A percentile compares a stretch with the other conserved stretches of the same genome.
These are phyloP conservation scores for Chalcosyrphus nemorum DNA, from an alignment of 2,888 invertebrate genomes.

Conservation along the genomic window DNA sequence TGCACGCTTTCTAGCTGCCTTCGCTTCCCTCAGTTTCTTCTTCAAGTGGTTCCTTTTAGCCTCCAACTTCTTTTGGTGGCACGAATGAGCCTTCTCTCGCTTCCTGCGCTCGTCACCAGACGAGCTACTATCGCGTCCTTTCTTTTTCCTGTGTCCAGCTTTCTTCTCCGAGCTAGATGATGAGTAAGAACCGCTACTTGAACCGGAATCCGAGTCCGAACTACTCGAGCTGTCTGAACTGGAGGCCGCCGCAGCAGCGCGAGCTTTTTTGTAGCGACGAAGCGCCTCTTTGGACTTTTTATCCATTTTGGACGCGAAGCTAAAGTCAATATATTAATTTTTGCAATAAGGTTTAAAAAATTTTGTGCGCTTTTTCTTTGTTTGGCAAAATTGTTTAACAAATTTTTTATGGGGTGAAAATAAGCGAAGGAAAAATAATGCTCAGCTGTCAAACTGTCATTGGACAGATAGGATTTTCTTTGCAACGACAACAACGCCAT, in stretches of 20 bases:
- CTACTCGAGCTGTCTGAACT: slow-evolving; percentile 79
- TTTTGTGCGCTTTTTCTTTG: not conserved
- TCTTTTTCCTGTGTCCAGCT: slow-evolving; percentile 82
- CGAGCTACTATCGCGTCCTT: slow-evolving; percentile 85
- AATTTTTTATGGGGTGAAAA: no score
- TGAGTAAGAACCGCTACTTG: slow-evolving; percentile 79
- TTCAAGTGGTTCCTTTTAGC: slow-evolving; percentile 81
- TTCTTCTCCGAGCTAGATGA: slow-evolving; percentile 77
- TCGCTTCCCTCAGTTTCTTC: slow-evolving; percentile 80
- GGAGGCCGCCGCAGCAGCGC: slow-evolving; percentile 79
- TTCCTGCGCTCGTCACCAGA: slow-evolving; percentile 83
- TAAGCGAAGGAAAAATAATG: not conserved
- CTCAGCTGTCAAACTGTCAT: not conserved
- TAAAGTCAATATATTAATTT: not conserved
- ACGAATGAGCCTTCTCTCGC: slow-evolving; percentile 80
- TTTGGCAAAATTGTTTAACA: not conserved
- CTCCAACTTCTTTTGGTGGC: slow-evolving; percentile 80
- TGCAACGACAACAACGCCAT: slow-evolving; percentile 7
- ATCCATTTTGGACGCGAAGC: slow-evolving; percentile 77
- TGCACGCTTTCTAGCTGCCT: slow-evolving; percentile 79
- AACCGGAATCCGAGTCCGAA: slow-evolving; percentile 79
- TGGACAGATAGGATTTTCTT: not conserved
- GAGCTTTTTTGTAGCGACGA: slow-evolving; percentile 80
- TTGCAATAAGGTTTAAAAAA: not conserved
- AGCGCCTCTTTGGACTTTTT: slow-evolving; percentile 80